Conservation (phyloP, 2,888 invertebrate species). For the Bellardia bayeri region DNA sequence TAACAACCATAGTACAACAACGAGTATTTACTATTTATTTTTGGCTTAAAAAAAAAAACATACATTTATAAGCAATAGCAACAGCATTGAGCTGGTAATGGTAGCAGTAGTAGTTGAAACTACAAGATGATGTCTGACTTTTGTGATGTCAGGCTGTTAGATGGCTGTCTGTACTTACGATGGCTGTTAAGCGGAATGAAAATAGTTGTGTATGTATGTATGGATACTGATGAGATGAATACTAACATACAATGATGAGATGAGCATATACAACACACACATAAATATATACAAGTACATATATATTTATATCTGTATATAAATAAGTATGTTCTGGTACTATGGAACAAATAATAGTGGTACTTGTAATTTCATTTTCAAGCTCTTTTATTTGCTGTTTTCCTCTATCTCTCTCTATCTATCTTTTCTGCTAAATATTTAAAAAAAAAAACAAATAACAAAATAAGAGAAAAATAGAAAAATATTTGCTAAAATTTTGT, state of each 20-base stretch:
- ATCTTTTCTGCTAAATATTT: not conserved
- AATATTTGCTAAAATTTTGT: constrained; percentile 71
- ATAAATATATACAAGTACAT: too few species aligned
- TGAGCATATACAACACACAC: constrained; percentile 6
- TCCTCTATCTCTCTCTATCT: not conserved
- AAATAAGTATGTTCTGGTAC: constrained; percentile 24
- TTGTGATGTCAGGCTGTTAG: constrained; percentile 72
- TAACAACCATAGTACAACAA: constrained; percentile 23
- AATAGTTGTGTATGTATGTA: constrained; percentile 55
- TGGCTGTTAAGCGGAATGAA: constrained; percentile 71
- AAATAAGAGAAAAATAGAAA: constrained; percentile 45
- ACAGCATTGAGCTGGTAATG: constrained; percentile 29
- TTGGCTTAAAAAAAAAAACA: constrained; percentile 45
- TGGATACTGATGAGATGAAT: constrained; percentile 48
- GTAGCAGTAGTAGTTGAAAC: constrained; percentile 34
- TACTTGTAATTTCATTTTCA: constrained; percentile 57
- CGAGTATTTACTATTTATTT: constrained; percentile 65
- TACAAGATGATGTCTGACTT: constrained; percentile 72
- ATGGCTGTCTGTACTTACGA: constrained; percentile 73
- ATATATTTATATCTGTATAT: not conserved
- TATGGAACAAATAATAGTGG: constrained; percentile 52
- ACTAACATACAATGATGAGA: constrained; percentile 42
- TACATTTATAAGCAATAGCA: constrained; percentile 29
- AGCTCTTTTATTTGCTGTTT: constrained; percentile 8
- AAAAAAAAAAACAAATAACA: constrained; percentile 17